Base-by-base conservation (phyloP, 1,140 invertebrate species). In the Apis dorsata region DNA sequence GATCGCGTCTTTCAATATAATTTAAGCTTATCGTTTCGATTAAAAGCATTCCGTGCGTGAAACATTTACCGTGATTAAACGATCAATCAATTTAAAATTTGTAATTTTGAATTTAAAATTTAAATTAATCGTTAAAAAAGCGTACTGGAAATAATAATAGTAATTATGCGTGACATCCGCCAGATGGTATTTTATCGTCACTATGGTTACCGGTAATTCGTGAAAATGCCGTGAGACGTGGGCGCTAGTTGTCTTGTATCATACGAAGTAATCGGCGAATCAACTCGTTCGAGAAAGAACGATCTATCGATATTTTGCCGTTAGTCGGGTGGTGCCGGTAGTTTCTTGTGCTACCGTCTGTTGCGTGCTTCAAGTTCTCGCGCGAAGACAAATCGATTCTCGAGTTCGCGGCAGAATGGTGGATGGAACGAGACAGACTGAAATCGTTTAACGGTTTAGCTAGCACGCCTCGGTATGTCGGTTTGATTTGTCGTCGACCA, bases 211-310 rank as follows among this genome's bases (percentile, higher is more conserved):
- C 21, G 17, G 12, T 72, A 34, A 68, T 68, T 68, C 62, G 68
- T 24, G 44, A 63, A 53, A n/a, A 72, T n/a, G 78, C 90, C 89
- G 87, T 91, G 89, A 88, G 90, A 88, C 87, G 90, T 90, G 90
- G 88, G 90, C 89, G 84, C 91, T 92, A 91, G 90, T 91, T 91
- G 90, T 92, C 91, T 91, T 92, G 90, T 92, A 91, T 90, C 79
- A 85, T 88, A 44, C 70, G 78, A 85, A 72, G 57, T 76, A 68
- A 76, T 55, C 66, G 65, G 70, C 60, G 66, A 68, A 53, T 66
- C 51, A 28, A 19, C 12, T 63, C 21, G 59, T 51, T 78, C 44
- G 65, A 57, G 49, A 44, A 86, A 55, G 63, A 60, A 53, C 57
- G 73, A 69, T 24, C 15, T 65, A 57, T 49, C 28, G 28, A 17